Percentiles rank a stretch among this genome's conserved stretches.
These are phyloP conservation scores for Eulithis testata DNA, from an alignment of 2,888 invertebrate genomes.

Conservation along the genomic window DNA sequence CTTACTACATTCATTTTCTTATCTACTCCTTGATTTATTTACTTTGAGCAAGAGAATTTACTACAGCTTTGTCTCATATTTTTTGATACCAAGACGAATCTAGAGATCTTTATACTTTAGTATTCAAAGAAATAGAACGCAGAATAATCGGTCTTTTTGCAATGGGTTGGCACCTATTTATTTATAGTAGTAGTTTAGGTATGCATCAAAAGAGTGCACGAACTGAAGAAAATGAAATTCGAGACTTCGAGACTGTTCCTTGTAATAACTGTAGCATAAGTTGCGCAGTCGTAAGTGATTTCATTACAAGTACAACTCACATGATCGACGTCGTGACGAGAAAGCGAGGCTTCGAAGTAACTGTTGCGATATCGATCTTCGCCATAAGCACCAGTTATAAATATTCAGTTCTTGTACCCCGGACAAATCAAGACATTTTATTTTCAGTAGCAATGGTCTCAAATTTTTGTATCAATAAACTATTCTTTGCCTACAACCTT, in stretches of 20 bases:
- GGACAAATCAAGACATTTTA: too few relatives aligned
- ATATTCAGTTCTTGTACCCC: not conserved
- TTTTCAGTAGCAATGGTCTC: too few relatives aligned
- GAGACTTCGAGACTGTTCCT: too few relatives aligned
- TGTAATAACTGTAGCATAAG: not conserved
- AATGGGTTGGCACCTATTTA: too few relatives aligned
- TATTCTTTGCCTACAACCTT: too few relatives aligned
- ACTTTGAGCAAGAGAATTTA: constrained; percentile 24
- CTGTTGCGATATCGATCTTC: constrained; percentile 19
- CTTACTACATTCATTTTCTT: constrained; percentile 30
- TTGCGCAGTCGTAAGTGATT: constrained; percentile 17
- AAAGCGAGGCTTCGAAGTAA: constrained; percentile 17
- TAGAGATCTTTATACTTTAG: too few relatives aligned
- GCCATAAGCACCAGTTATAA: not conserved
- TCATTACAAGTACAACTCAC: constrained; percentile 7
- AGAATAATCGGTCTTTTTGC: too few relatives aligned
- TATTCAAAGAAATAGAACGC: too few relatives aligned
- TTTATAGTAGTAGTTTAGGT: too few relatives aligned
- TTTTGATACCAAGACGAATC: not conserved
- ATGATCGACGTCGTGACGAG: constrained; percentile 25
- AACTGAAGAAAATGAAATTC: too few relatives aligned
- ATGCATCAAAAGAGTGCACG: too few relatives aligned
- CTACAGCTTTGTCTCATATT: constrained; percentile 18
- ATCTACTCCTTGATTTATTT: constrained; percentile 29
- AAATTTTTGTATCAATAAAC: too few relatives aligned